Conservation (phyloP, 2,888 invertebrate species). For the Pristionchus fissidentatus region DNA sequence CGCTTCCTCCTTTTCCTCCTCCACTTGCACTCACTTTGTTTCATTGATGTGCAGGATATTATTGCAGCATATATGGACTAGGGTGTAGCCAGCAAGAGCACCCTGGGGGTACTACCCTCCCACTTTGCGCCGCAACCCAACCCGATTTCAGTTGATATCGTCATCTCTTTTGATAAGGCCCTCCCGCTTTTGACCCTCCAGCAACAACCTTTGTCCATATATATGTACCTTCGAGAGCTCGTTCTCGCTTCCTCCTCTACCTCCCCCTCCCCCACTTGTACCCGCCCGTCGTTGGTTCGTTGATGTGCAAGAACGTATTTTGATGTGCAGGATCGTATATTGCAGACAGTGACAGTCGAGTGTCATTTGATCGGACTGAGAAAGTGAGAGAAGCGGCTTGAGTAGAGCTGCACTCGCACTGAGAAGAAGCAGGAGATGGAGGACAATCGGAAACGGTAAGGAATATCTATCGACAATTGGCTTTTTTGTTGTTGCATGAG, state of each 20-base stretch:
- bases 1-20: not conserved
- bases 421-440: too few species aligned
- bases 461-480: too few species aligned
- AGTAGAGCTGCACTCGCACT: constrained; percentile 2
- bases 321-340: too few species aligned
- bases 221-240: not conserved
- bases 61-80: too few species aligned
- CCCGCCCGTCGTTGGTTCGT: not conserved
- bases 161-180: not conserved
- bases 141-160: not conserved
- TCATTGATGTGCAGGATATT: not conserved
- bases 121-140: too few species aligned
- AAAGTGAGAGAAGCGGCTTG: not conserved
- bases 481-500: too few species aligned
- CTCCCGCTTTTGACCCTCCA: too few species aligned
- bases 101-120: too few species aligned
- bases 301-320: not conserved
- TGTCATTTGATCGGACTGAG: not conserved
- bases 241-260: not conserved
- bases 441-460: constrained; percentile 36
- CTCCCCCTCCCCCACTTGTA: not conserved
- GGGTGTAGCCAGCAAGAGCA: too few species aligned
- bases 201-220: too few species aligned
- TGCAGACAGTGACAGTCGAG: constrained; percentile 5
- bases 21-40: not conserved